Conservation (phyloP, 2,113 vertebrate genomes). For the Seriola aureovittata region DNA sequence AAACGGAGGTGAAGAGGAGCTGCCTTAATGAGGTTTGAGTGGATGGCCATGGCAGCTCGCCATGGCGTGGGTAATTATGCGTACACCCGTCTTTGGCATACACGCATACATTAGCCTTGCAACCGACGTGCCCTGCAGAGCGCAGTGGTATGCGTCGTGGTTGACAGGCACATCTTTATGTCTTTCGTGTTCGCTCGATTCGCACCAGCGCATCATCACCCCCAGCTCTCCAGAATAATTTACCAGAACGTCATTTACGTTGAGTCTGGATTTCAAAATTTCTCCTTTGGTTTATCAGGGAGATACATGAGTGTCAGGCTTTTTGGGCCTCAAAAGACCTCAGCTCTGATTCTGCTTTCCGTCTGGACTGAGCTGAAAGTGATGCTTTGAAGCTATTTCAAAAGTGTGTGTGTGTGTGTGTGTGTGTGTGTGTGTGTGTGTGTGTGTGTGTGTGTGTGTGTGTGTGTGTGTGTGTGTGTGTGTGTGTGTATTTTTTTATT, state of each 20-base stretch:
- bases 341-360: conserved; percentile 57
- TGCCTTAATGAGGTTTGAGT: conserved; percentile 65
- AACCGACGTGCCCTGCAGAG: conserved; percentile 49
- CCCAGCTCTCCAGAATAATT: conserved; percentile 56
- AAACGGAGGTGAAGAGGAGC: conserved; percentile 50
- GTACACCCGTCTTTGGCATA: conserved; percentile 42
- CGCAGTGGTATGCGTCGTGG: conserved; percentile 15
- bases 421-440: not conserved
- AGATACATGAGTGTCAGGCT: conserved; percentile 25
- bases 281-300: conserved; percentile 50
- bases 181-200: conserved; percentile 20
- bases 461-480: not conserved
- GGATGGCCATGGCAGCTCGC: conserved; percentile 51
- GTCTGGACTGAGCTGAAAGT: conserved; percentile 62
- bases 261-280: conserved; percentile 19
- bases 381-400: conserved; percentile 78
- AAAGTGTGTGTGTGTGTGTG: not conserved
- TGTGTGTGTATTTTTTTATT: not conserved
- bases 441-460: not conserved
- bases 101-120: conserved; percentile 44
- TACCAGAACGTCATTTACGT: conserved; percentile 53
- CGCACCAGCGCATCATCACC: conserved; percentile 49
- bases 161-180: conserved; percentile 42
- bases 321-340: conserved; percentile 50
- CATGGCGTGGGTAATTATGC: conserved; percentile 61